Evolutionary conservation across 2,888 invertebrate genomes (phyloP), one percentile per base, ranked within the genome.

Genomic region (Dascillus cervinus): DNA sequence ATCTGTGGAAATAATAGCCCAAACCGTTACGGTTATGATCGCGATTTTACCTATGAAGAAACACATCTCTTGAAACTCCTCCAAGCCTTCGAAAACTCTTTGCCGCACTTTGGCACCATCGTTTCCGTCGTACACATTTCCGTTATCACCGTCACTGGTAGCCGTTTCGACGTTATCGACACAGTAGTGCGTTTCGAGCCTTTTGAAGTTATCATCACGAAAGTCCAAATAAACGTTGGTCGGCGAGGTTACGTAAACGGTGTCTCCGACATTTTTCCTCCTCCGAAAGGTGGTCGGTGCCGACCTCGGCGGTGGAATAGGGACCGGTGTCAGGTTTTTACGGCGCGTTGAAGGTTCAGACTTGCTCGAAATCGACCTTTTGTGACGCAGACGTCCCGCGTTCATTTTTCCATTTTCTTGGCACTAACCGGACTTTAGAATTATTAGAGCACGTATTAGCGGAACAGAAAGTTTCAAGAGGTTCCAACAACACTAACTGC

Each of bases 251-350:
- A 77, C 66, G 46, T 64, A 72, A 38, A 77, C 75, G 64, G 70
- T 69, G 57, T 76, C 77, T 52, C 73, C 76, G 47, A 72, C 70
- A 55, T 73, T 70, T 54, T 71, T 64, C 47, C 75, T 66, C 55
- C 69, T 62, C 39, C 68, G 68, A 59, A 67, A 65, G 49, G 66
- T 64, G 26, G 69, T 60, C 32, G 60, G 59, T n/a, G 61, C 66
- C 53, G 58, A 63, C 53, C 57, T 69, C 58, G 60, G 70, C 59
- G 58, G 58, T 19, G 58, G 49, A n/a, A n/a, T n/a, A n/a, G n/a
- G n/a, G 15, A 49, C 48, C n/a, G 50, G 47, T 14, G 41, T 49
- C 29, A 37, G 13, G 21, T 29, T 15, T 26, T 39, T 32, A n/a
- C 19, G 17, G 12, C 11, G 17, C 5, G 6, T n/a, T 11, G 14